Base-by-base conservation (phyloP, 2,113 vertebrate genomes). In the Amia ocellicauda region DNA sequence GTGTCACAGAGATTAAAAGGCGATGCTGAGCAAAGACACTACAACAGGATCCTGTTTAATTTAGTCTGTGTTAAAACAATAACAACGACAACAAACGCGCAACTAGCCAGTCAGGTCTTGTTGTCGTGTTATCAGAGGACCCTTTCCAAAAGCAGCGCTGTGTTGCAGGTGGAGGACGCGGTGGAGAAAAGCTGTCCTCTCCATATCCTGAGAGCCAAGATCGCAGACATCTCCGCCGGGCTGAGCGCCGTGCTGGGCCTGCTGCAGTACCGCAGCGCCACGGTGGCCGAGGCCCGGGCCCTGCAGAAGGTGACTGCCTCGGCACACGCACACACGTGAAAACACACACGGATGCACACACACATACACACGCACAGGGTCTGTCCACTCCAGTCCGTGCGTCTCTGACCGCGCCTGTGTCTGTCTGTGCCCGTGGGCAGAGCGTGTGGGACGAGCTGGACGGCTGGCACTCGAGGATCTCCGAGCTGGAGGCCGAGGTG, bases 381-480 rank as follows among this genome's bases (percentile, higher is more conserved):
- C 16, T 26, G 10, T 29, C 43, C 62, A 7, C 1, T 31, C 59
- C 60, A 51, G 28, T 45, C 20, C 8, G 22, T 69, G 53, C 58
- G 49, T 27, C 45, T 27, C 11, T 36, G 31, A 36, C 11, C 2
- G 41, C 70, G 64, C 11, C 7, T 72, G 3, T 83, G 40, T 49
- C 29, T 47, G 43, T 58, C 31, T 50, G 36, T 41, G 29, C 2
- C 67, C 42, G 41, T 63, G 3, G 17, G 41, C 81, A 98, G 97
- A 78, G 83, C 67, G 83, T 92, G 14, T 96, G 94, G 94, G 92
- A 96, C 7, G 89, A 94, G 80, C 73, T 99, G 36, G 92, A 98
- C 7, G 58, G 74, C 29, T 95, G 93, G 90, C 96, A 93, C 75
- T 90, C 93, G 27, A 83, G 83, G 40, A 72, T 96, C 28, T 91